Evolutionary conservation across 1,140 invertebrate species (phyloP), one percentile per base, ranked within the genome.

Genomic region (Drosophila bocqueti): DNA sequence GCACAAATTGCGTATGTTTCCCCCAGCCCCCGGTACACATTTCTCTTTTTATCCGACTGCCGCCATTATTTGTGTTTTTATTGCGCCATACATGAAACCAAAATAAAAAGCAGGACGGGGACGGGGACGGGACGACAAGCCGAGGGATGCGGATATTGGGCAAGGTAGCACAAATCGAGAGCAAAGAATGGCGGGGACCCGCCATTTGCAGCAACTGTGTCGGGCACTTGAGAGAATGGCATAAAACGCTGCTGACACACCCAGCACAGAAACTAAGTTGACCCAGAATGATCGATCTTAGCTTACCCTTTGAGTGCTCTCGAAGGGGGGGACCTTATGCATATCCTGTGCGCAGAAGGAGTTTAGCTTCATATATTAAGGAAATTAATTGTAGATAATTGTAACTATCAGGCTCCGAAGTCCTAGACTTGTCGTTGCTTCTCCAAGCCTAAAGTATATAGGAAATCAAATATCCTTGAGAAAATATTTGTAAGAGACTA

Each of bases 51-150:
- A 68, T 72, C 54, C 72, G 46, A 63, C 47, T 83, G 76, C 64
- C 57, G 82, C 83, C 83, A 86, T 87, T 86, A 87, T 83, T 86
- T 80, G 81, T 87, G 84, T 87, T 87, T 87, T 87, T 87, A 87
- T 87, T 83, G 84, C 83, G 68, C 65, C 69, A 74, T 87, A 83
- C 72, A 83, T 83, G 83, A 80, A 87, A 87, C 83, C 79, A 76
- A 80, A 69, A 80, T 80, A 84, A 80, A 84, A 74, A 57, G 66
- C 58, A 9, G 40, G 55, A 26, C 15, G 13, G 46, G 46, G 3
- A 15, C 21, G 45, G 38, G 43, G 55, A 46, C 45, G 11, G 45
- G 45, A 21, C 45, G 13, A 1, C 45, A 46, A 46, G 5, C 45
- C 45, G 72, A 26, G 55, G 31, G 38, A 21, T 54, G 64, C 64